Base-by-base conservation (phyloP, 1,140 invertebrate genomes). In the Drosophila baimaii region DNA sequence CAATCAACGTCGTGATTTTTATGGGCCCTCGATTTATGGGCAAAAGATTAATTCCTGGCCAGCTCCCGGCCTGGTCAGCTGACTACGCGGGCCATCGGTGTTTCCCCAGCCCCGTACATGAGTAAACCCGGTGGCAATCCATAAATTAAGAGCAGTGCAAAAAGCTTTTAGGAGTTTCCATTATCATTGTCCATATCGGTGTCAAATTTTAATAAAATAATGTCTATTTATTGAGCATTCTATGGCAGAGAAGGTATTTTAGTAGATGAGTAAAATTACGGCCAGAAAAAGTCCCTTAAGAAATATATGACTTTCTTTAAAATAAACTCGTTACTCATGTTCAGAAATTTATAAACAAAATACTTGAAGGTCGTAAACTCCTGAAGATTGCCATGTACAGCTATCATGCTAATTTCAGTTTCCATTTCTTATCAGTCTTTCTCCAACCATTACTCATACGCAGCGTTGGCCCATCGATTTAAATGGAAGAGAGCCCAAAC, bases 1-100 rank as follows among this genome's bases (percentile, higher is more conserved):
- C 69, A 81, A 80, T 77, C 68, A 77, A 57, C 69, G 79, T 55
- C 64, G 70, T 79, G 82, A 86, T 86, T 86, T 86, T 86, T 86
- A 86, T 69, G 27, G 72, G 33, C 33, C 46, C 31, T 19, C 33
- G 69, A 89, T 89, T 86, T 86, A 88, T 70, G 41, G 76, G 0
- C 63, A 37, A 37, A 47, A 44, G 78, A 86, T 85, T 86, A 86
- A 19, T 39, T 39, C 43, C 10, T 52, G 31, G 29, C 49, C 49
- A 52, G 13, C 49, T 19, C 29, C 29, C 35, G 29, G 46, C 29
- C n/a, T 33, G 72, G 83, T 86, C 83, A 86, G 79, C 79, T 86
- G 83, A 88, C 83, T 58, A 2, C 23, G 23, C 19, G 49, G 9
- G 9, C 27, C 19, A 13, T 43, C 41, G 74, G 61, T 76, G 62